Percentiles rank a stretch among this genome's conserved stretches.
phyloP scores from a whole-genome alignment of 2,113 vertebrate species.

The Melanotaenia duboulayi region DNA sequence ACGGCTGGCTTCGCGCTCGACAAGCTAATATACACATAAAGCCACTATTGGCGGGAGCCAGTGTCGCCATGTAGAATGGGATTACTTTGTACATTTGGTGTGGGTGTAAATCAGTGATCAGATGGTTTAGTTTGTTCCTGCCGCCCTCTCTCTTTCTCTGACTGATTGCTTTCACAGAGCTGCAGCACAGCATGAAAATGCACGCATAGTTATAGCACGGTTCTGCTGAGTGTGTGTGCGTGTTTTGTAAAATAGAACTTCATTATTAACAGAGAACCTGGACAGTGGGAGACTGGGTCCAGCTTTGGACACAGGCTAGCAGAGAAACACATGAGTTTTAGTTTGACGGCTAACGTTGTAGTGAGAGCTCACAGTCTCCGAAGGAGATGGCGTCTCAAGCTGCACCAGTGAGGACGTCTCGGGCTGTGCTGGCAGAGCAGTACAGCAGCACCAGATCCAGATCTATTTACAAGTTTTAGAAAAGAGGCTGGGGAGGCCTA shows the following conservation, averaged over 20 bases:
- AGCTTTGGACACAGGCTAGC: constrained; percentile 17
- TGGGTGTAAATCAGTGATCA: constrained; percentile 12
- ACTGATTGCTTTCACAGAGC: constrained; percentile 25
- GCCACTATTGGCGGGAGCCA: constrained; percentile 58
- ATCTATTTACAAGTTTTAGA: constrained; percentile 23
- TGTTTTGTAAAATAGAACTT: constrained; percentile 39
- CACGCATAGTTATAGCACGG: constrained; percentile 16
- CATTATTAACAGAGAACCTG: constrained; percentile 35
- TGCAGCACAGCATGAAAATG: constrained; percentile 7
- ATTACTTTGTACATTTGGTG: constrained; percentile 61
- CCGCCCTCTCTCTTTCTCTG: background rate
- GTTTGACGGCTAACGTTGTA: constrained; percentile 17
- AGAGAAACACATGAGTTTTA: background rate
- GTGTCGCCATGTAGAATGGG: constrained; percentile 40
- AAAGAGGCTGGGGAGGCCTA: background rate
- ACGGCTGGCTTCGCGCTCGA: constrained; percentile 26
- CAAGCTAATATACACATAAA: constrained; percentile 67
- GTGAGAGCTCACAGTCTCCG: background rate
- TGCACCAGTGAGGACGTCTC: constrained; percentile 28
- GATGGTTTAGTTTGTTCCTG: background rate
- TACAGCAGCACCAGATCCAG: constrained; percentile 34
- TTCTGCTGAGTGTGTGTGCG: constrained; percentile 23
- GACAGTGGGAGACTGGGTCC: constrained; percentile 61
- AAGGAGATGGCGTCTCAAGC: background rate
- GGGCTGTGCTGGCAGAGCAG: constrained; percentile 17